Base-by-base conservation (phyloP, 1,140 invertebrate species). In the Ganaspis sp. region DNA sequence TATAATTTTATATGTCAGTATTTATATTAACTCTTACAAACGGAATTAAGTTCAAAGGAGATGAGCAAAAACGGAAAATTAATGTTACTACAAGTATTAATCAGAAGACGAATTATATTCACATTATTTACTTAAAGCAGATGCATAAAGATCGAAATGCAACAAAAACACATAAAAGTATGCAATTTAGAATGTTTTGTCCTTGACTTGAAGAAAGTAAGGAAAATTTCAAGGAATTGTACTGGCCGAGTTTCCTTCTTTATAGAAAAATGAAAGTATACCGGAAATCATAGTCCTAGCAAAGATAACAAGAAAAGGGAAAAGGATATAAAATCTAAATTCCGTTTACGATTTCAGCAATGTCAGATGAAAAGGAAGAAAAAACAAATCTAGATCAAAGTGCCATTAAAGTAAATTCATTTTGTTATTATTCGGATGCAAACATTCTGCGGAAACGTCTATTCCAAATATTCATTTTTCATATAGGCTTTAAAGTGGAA, bases 251-350 rank as follows among this genome's bases (percentile, higher is more conserved):
- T 64, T 64, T 6, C 26, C 23, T 29, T 29, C 58, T 64, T 64
- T 12, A 64, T 64, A n/a, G 58, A 29, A 64, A 64, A 64, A 64
- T 64, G 58, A 64, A 64, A 64, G 58, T 64, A 64, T 64, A 29
- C 23, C 23, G 26, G 26, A 64, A 29, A 29, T 64, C 12, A n/a
- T 29, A 64, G 23, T 49, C n/a, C 12, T 29, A n/a, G 58, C 26
- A 15, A 64, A n/a, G 58, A 64, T 49, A 49, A 49, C 45, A 64
- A 64, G 58, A 29, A 29, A 64, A 15, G 26, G 23, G 26, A n/a
- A 34, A 64, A 64, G 11, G 21, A 9, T 21, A 49, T 15, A 49
- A 49, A 49, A 49, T 17, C n/a, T 49, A 17, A 49, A 49, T 49
- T 49, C 45, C 5, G 17, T 5, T 49, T 17, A 0, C n/a, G 5